Conservation (phyloP, 2,113 vertebrate genomes). For the Ameiurus melas region DNA sequence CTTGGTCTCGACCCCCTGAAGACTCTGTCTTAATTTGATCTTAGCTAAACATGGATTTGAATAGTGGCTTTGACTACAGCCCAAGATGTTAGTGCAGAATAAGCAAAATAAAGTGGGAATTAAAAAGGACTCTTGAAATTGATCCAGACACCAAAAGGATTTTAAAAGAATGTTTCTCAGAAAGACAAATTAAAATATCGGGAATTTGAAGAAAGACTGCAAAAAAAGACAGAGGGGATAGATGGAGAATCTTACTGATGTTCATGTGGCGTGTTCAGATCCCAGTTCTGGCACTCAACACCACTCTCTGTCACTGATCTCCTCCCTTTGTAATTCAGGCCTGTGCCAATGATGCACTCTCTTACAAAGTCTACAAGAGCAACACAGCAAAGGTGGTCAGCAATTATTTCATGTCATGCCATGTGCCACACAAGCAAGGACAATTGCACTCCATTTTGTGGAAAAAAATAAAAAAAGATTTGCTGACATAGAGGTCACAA, state of each 20-base stretch:
- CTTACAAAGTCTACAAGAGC: constrained; percentile 67
- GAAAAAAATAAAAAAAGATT: background rate
- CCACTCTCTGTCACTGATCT: constrained; percentile 86
- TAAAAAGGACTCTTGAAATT: background rate
- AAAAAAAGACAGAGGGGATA: background rate
- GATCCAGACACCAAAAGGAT: constrained; percentile 2
- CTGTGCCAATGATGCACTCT: constrained; percentile 92
- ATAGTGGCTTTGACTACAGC: background rate
- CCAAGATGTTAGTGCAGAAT: background rate
- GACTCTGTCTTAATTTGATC: background rate
- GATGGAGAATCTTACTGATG: constrained; percentile 84
- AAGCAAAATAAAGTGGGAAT: constrained; percentile 7
- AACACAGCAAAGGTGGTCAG: background rate
- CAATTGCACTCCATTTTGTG: background rate
- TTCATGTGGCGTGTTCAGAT: constrained; percentile 90
- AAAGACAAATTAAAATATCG: background rate
- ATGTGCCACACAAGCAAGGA: background rate
- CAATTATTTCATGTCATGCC: background rate
- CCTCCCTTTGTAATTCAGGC: constrained; percentile 87
- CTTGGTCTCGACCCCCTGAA: background rate
- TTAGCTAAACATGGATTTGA: background rate
- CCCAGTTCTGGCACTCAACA: constrained; percentile 92
- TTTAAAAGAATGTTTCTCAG: background rate
- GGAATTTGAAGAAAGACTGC: background rate
- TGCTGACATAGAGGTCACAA: constrained; percentile 23